Evolutionary conservation across 2,888 invertebrate species (phyloP).

Genomic region (Ormyrus rosae): DNA sequence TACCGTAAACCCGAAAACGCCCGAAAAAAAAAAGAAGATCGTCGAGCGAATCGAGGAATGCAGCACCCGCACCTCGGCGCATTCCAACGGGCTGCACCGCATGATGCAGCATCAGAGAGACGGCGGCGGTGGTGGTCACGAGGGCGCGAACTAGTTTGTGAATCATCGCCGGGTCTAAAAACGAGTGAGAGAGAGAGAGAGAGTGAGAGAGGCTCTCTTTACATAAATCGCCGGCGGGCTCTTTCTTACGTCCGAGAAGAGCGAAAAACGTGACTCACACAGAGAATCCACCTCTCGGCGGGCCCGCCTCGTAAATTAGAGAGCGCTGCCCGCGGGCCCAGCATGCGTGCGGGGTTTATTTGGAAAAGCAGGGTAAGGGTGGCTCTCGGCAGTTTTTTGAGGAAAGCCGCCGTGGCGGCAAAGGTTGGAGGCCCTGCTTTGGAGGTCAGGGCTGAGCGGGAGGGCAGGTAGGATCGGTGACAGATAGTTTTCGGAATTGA

Average conservation of each 20-base stretch:
- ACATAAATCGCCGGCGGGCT: constrained; percentile 69
- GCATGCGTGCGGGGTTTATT: not conserved
- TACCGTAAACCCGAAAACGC: not conserved
- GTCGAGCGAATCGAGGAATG: no score
- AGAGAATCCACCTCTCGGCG: not conserved
- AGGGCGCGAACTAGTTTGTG: constrained; percentile 75
- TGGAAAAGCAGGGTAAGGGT: no score
- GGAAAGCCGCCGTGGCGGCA: no score
- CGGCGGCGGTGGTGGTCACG: constrained; percentile 61
- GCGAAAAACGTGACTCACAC: constrained; percentile 46
- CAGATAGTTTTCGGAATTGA: no score
- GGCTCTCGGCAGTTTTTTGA: no score
- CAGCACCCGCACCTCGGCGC: constrained; percentile 51
- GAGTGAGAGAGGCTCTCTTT: constrained; percentile 64
- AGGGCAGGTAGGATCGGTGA: no score
- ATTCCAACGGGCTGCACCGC: constrained; percentile 65
- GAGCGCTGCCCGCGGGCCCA: not conserved
- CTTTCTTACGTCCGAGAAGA: not conserved
- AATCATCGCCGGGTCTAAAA: constrained; percentile 68
- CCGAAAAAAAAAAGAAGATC: constrained; percentile 9
- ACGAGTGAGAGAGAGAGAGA: constrained; percentile 35
- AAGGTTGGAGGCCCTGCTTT: no score
- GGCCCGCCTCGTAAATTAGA: constrained; percentile 29
- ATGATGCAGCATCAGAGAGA: no score
- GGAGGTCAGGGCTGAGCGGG: no score